These are phyloP conservation scores for Daubentonia madagascariensis DNA, from an alignment of 2,113 vertebrate species.

Conservation along the genomic window DNA sequence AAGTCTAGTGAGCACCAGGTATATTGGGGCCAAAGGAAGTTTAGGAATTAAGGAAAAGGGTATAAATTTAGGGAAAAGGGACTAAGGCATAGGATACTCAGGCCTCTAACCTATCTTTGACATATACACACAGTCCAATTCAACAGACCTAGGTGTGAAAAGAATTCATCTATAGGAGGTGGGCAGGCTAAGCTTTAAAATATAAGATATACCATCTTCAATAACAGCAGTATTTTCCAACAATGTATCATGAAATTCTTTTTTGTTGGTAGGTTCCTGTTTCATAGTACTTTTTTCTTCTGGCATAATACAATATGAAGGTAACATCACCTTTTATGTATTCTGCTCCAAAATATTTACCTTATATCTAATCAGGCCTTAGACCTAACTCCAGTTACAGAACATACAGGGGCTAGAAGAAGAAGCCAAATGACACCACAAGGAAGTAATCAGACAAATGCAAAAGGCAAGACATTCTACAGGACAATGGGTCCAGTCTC, in stretches of 20 bases:
- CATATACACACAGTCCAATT: not conserved
- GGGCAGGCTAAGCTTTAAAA: not conserved
- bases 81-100: not conserved
- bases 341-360: not conserved
- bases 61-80: not conserved
- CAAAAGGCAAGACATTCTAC: not conserved
- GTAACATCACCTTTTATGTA: not conserved
- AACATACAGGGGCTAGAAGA: not conserved
- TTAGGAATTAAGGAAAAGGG: not conserved
- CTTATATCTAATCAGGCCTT: not conserved
- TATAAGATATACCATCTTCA: not conserved
- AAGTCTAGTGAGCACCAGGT: not conserved
- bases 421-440: not conserved
- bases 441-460: not conserved
- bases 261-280: not conserved
- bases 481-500: not conserved
- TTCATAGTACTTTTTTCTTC: not conserved
- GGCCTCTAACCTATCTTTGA: not conserved
- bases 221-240: not conserved
- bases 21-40: not conserved
- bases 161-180: not conserved
- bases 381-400: not conserved
- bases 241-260: not conserved
- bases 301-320: not conserved
- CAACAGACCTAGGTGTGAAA: not conserved